These are phyloP conservation scores for Xenus cinereus DNA, from an alignment of 2,113 vertebrate genomes.

Conservation along the genomic window DNA sequence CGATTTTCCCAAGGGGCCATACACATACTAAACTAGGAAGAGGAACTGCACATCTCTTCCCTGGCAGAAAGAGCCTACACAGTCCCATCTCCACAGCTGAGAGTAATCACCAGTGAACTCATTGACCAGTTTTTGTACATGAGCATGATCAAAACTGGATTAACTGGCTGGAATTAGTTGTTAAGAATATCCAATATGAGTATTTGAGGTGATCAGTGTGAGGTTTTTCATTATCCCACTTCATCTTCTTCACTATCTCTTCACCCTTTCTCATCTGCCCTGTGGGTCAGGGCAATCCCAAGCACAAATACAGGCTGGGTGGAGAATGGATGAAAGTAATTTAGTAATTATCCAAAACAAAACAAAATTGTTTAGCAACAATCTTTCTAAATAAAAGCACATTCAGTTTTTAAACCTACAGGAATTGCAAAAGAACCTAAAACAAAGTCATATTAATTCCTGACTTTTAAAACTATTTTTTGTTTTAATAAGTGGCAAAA, in stretches of 20 bases:
- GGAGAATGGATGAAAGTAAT: background rate
- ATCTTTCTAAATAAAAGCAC: background rate
- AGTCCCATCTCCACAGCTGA: background rate
- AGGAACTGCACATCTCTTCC: background rate
- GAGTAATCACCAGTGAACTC: background rate
- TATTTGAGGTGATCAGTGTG: background rate
- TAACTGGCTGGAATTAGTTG: background rate
- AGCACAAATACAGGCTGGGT: background rate
- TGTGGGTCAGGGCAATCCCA: too few species aligned
- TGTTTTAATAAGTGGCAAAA: background rate
- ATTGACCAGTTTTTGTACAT: background rate
- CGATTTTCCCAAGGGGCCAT: background rate
- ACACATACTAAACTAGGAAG: background rate
- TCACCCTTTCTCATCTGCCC: background rate
- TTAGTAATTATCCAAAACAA: background rate
- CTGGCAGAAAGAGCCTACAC: background rate
- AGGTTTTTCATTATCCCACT: background rate
- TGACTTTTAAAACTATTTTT: background rate
- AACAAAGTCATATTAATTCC: background rate
- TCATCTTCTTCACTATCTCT: background rate
- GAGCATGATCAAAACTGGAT: background rate
- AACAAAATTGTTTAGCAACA: background rate
- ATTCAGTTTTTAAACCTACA: background rate
- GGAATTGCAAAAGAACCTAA: background rate
- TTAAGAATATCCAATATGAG: fast-evolving